Base-by-base conservation (phyloP, 2,888 invertebrate genomes). In the Drosophila colorata region DNA sequence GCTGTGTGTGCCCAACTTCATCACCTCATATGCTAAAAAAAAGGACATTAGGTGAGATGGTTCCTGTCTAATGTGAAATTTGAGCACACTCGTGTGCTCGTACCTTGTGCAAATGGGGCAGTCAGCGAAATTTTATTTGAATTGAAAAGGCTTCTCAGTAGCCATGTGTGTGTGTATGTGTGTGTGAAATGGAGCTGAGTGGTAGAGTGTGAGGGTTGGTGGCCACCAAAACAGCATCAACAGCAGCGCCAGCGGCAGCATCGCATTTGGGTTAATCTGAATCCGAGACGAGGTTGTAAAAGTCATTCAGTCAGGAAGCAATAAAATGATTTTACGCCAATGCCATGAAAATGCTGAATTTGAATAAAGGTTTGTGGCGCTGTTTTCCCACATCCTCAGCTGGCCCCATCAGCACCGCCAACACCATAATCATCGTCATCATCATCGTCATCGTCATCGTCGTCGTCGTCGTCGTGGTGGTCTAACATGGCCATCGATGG, bases 271-370 rank as follows among this genome's bases (percentile, higher is more conserved):
- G 82, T 82, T 82, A 85, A 83, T 83, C 86, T 71, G 59, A 86
- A 82, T 81, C 77, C 69, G 72, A 82, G 74, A 71, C 80, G 79
- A 79, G 77, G 81, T 85, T 85, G 82, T 85, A 82, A 82, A 82
- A 82, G 82, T 82, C 86, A 82, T 82, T 82, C 82, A 82, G 85
- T 85, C 82, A 82, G 85, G 85, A 85, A 84, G 85, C 82, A 85
- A 85, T 85, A 85, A 85, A 85, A 87, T 87, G 78, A 87, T 85
- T 85, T 85, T 85, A 85, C 87, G 85, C 82, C 85, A 85, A 73
- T 87, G 85, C 84, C 78, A 85, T 80, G 87, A 84, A 85, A 85
- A 78, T 84, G 87, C 87, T 85, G 87, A 87, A 85, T 85, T 85
- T 85, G 85, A 87, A 85, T 85, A 85, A 85, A 87, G 86, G 80